Percentiles rank a stretch among this genome's conserved stretches.
phyloP scores from a whole-genome alignment of 2,888 invertebrate genomes.

The Morinoia aosen region DNA sequence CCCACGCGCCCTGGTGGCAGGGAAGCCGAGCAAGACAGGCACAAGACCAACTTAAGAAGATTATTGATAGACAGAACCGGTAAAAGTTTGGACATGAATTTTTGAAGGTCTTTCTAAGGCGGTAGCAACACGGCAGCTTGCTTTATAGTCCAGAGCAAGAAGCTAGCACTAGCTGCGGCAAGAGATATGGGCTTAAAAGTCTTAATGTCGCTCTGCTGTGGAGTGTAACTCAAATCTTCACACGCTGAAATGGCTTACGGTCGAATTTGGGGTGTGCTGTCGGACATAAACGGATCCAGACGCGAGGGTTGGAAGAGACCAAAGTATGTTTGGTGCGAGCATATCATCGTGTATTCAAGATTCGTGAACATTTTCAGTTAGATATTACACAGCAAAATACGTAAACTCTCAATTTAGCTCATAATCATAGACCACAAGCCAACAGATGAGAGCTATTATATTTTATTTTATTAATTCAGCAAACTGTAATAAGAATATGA shows the following conservation, averaged over 20 bases:
- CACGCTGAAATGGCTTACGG: neutral
- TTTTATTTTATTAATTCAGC: neutral
- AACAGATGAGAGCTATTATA: neutral
- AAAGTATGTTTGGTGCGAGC: neutral
- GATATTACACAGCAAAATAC: neutral
- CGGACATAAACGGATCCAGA: neutral
- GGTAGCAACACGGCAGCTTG: neutral
- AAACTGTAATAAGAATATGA: neutral
- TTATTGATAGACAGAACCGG: constrained; percentile 46
- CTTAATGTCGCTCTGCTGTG: neutral
- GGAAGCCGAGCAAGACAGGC: constrained; percentile 10
- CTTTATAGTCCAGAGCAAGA: neutral
- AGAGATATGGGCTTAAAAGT: neutral
- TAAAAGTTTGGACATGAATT: constrained; percentile 44
- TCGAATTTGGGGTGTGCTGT: neutral
- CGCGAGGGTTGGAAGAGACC: neutral
- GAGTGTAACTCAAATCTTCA: neutral
- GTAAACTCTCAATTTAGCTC: too few relatives aligned
- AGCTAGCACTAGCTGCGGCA: neutral
- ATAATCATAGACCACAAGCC: neutral
- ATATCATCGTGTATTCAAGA: neutral
- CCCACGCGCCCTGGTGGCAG: neutral
- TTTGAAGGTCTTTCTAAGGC: constrained; percentile 2
- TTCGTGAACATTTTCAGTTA: neutral
- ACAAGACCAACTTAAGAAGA: constrained; percentile 37